Base-by-base conservation (phyloP, 2,888 invertebrate species). In the Argyresthia albistria region DNA sequence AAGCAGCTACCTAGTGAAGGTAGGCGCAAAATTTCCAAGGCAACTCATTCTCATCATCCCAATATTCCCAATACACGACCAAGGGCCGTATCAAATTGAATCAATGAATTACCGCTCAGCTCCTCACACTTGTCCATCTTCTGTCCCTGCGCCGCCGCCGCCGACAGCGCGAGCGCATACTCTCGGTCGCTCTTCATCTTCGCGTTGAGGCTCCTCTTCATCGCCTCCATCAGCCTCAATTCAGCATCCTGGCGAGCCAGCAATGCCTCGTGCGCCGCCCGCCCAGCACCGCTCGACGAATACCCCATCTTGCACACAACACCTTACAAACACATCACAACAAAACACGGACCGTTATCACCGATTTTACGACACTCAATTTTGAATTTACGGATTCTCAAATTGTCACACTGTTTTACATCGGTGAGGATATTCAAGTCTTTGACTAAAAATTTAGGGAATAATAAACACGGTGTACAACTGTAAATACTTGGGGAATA, bases 161-260 rank as follows among this genome's bases (percentile, higher is more conserved):
- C 91, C 54, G 92, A 91, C 53, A 98, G 90, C 10, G 95, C 93
- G 42, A 93, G 88, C 1, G 97, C 95, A 77, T 98, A 98, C 69
- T 98, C 97, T 61, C 95, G 90, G 76, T 98, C 98, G 69, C 94
- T 95, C 80, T 97, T 96, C 73, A 97, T 93, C 84, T 97, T 95
- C 61, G 93, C 91, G 61, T 92, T 90, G 54, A 98, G 90, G 66
- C 96, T 96, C 57, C 96, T 89, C 69, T 95, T 93, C 93, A 98
- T 96, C 58, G 93, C 93, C 72, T 98, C 98, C 89, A 98, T 90
- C 49, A 98, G 92, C 60, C 96, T 91, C 55, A 98, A 89, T 83
- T 98, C 98, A 15, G 96, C 95, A 76, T 98, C 97, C 81, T 97
- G 97, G 53, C 97, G 91, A 56, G 92, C 91, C 63, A 97, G 89